A percentile compares a stretch with the other conserved stretches of the same genome.
These are phyloP conservation scores for Emys orbicularis DNA, from an alignment of 2,797 vertebrate genomes.

Conservation along the genomic window DNA sequence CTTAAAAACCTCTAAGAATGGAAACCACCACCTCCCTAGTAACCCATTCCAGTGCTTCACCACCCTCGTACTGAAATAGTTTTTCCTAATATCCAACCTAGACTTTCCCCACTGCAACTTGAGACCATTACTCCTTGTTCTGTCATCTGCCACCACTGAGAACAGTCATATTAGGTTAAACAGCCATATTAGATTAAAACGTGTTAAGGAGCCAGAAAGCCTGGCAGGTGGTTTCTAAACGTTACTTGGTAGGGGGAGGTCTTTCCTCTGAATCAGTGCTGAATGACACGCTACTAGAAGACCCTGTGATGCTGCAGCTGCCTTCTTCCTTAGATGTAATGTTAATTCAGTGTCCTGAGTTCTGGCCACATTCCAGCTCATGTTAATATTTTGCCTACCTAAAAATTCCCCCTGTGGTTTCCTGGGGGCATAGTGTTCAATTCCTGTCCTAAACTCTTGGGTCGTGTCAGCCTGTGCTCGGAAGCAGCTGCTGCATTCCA, in stretches of 20 bases:
- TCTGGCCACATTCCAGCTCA: neutral
- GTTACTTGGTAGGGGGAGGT: neutral
- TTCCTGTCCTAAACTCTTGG: neutral
- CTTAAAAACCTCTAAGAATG: too few relatives aligned
- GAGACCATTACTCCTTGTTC: too few relatives aligned
- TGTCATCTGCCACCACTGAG: too few relatives aligned
- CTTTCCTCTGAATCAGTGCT: neutral
- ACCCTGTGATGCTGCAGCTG: too few relatives aligned
- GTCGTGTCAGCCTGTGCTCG: neutral
- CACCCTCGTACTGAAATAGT: too few relatives aligned
- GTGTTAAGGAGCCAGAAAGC: neutral
- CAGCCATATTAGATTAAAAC: neutral
- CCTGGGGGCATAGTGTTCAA: neutral
- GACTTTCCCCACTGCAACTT: too few relatives aligned
- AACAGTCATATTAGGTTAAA: neutral
- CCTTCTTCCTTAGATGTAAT: too few relatives aligned
- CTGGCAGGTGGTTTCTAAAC: neutral
- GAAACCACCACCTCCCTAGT: too few relatives aligned
- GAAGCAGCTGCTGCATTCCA: neutral
- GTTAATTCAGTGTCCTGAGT: neutral
- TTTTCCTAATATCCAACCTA: too few relatives aligned
- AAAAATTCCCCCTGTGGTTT: neutral
- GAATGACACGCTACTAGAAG: too few relatives aligned
- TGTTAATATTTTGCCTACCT: neutral
- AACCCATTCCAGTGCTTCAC: too few relatives aligned